Base-by-base conservation (phyloP, 2,113 vertebrate species). In the Emydocephalus ijimae region DNA sequence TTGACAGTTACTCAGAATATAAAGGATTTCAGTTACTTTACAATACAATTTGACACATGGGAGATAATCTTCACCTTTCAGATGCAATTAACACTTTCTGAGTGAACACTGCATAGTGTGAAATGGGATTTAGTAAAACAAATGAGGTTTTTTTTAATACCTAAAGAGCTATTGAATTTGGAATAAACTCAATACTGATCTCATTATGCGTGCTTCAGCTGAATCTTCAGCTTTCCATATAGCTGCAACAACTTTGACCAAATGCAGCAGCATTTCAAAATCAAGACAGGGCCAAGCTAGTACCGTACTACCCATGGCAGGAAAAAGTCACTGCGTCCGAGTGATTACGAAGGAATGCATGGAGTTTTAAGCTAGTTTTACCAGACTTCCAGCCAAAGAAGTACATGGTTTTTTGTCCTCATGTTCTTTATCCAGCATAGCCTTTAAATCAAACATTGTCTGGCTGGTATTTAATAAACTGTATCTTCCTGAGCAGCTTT, bases 51-150 rank as follows among this genome's bases (percentile, higher is more conserved):
- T 93, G 87, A 93, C 29, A 45, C 52, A 9, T 24, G 18, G 59
- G 34, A 93, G 29, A 54, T 24, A 64, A 29, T 85, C 69, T 94
- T 94, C 0, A 0, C 9, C 7, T n/a, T 94, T 94, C 43, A 92
- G 50, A 20, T 11, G 23, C 26, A 94, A 94, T 90, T 90, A 90
- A 64, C 43, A 88, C 9, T 34, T 8, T 81, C 86, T 93, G 59
- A 93, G 23, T 92, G 94, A 94, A 9, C 26, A 69, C n/a, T 92
- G 14, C 1, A 92, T 21, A 92, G 88, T 59, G 3, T 43, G 69
- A 93, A 94, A 94, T 69, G 20, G 20, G 23, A 93, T 93, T 91
- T 93, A 64, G 23, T 64, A 87, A 15, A 94, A 94, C 26, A 93
- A 95, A 89, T 69, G 0, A 61, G 5, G 9, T 45, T 45, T 39